Conservation (phyloP, 2,797 vertebrate species). For the Hephaestus fuliginosus region DNA sequence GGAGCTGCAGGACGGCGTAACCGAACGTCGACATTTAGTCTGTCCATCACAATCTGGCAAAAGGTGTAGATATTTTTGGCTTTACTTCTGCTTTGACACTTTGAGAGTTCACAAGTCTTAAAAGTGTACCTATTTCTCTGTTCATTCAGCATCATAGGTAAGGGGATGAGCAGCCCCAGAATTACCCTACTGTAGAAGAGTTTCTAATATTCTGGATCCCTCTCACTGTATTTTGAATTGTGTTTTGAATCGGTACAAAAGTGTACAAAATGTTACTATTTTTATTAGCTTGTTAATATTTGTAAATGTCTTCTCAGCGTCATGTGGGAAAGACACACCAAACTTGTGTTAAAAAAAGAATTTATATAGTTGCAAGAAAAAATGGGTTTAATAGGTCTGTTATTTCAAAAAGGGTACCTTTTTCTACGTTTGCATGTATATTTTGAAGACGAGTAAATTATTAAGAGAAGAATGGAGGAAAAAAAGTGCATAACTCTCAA, state of each 20-base stretch:
- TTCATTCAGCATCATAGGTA: conserved; percentile 20
- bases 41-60: conserved; percentile 35
- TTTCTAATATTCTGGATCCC: conserved; percentile 53
- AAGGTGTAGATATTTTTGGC: background rate
- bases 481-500: conserved; percentile 24
- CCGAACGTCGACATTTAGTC: background rate
- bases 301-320: conserved; percentile 53
- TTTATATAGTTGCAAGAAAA: conserved; percentile 41
- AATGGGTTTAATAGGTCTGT: conserved; percentile 39
- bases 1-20: conserved; percentile 11
- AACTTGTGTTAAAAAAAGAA: conserved; percentile 47
- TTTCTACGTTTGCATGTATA: conserved; percentile 63
- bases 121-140: conserved; percentile 35
- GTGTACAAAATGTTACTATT: conserved; percentile 52
- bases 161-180: conserved; percentile 8
- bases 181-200: conserved; percentile 49
- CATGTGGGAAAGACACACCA: conserved; percentile 37
- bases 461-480: conserved; percentile 37
- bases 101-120: conserved; percentile 56
- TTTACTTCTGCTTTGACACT: conserved; percentile 37
- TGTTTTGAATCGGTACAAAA: conserved; percentile 57
- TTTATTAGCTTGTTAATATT: conserved; percentile 57
- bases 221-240: conserved; percentile 64
- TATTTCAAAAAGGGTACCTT: conserved; percentile 55
- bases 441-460: conserved; percentile 65